Percentiles rank a stretch among this genome's conserved stretches.
Evolutionary conservation across 2,888 invertebrate species (phyloP).

Genomic region (Drosophila recens): DNA sequence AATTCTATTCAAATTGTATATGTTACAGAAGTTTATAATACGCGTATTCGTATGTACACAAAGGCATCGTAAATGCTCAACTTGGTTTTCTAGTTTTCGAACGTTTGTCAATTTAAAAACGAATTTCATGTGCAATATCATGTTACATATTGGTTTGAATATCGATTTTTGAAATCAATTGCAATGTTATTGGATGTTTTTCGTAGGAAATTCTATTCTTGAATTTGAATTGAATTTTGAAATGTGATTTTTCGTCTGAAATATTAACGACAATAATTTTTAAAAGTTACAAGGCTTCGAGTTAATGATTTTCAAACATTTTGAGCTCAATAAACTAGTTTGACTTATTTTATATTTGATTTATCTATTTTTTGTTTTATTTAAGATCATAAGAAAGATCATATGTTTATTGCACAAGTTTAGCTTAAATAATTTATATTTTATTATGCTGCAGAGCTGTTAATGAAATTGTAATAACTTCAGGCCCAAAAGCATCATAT

Average conservation of each 20-base stretch:
- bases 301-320: not conserved
- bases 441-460: not conserved
- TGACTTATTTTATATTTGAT: no score
- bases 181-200: not conserved
- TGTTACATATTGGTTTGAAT: slow-evolving; percentile 1
- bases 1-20: slow-evolving; percentile 11
- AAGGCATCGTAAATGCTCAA: slow-evolving; percentile 3
- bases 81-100: not conserved
- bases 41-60: not conserved
- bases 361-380: no score
- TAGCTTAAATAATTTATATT: no score
- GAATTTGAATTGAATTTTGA: not conserved
- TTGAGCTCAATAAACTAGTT: not conserved
- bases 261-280: not conserved
- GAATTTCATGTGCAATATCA: slow-evolving; percentile 6
- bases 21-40: slow-evolving; percentile 1
- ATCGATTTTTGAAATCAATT: not conserved
- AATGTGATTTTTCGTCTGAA: not conserved
- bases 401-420: not conserved
- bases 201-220: not conserved
- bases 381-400: no score
- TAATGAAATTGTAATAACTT: slow-evolving; percentile 13
- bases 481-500: slow-evolving; percentile 6
- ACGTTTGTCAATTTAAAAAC: slow-evolving; percentile 1
- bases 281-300: no score